Conservation (phyloP, 2,113 vertebrate species). For the Grallaria varia region DNA sequence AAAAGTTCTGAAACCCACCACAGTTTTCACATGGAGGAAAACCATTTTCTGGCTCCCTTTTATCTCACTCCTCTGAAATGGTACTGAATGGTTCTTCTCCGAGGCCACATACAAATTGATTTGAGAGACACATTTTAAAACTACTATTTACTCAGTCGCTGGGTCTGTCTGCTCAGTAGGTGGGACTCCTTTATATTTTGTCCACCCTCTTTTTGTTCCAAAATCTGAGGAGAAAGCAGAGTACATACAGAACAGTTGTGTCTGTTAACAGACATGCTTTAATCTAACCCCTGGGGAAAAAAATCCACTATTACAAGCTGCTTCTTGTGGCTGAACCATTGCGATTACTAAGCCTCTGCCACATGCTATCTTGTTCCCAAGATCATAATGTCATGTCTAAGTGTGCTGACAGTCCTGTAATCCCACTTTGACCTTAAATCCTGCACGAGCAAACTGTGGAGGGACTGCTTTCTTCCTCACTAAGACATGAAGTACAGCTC, state of each 20-base stretch:
- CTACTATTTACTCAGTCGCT: no score
- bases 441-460: not conserved
- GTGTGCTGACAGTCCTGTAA: not conserved
- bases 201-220: not conserved
- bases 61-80: not conserved
- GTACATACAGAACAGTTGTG: not conserved
- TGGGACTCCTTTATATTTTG: not conserved
- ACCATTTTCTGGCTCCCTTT: not conserved
- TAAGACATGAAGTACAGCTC: not conserved
- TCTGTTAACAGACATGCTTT: not conserved
- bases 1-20: not conserved
- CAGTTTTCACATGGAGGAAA: not conserved
- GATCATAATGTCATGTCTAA: not conserved
- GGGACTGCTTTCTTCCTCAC: not conserved
- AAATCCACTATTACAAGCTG: not conserved
- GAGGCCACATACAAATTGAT: not conserved
- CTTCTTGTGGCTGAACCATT: not conserved
- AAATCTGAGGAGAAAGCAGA: not conserved
- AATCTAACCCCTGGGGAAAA: not conserved
- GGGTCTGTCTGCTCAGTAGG: not conserved
- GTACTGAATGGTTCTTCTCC: not conserved
- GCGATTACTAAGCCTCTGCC: not conserved
- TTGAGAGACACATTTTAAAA: not conserved
- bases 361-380: not conserved
- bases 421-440: not conserved